phyloP scores from a whole-genome alignment of 2,113 vertebrate species.

The Scomber colias region DNA sequence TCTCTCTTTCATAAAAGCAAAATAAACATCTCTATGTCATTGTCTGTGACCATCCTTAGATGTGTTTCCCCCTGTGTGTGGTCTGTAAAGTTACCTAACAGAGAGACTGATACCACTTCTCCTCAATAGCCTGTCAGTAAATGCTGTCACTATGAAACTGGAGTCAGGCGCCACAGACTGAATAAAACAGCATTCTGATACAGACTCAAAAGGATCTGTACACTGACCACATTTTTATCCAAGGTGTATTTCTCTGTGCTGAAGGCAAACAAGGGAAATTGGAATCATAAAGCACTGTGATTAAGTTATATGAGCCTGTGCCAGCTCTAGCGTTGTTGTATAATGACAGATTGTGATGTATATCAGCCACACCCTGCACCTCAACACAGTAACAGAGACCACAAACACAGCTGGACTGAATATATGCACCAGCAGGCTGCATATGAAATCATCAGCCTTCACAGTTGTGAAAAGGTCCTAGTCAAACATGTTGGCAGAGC shows the following conservation, averaged over 20 bases:
- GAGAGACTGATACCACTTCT: constrained; percentile 52
- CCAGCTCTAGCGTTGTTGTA: constrained; percentile 16
- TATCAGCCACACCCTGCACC: constrained; percentile 68
- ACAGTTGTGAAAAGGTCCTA: constrained; percentile 39
- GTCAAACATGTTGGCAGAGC: constrained; percentile 60
- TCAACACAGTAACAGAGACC: constrained; percentile 48
- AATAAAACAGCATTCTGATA: constrained; percentile 41
- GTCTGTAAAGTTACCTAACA: constrained; percentile 61
- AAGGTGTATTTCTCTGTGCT: constrained; percentile 14
- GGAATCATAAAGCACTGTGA: constrained; percentile 58
- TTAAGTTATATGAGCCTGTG: constrained; percentile 52
- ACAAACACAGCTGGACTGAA: constrained; percentile 81
- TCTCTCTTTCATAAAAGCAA: constrained; percentile 46
- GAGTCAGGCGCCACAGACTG: constrained; percentile 42
- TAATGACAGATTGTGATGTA: constrained; percentile 59
- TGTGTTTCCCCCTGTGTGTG: constrained; percentile 67
- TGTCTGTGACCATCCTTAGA: constrained; percentile 58
- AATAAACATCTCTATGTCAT: constrained; percentile 49
- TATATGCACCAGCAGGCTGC: constrained; percentile 34
- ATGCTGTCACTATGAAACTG: constrained; percentile 54
- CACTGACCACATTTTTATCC: constrained; percentile 42
- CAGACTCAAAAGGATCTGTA: constrained; percentile 30
- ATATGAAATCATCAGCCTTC: constrained; percentile 42
- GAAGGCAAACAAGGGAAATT: constrained; percentile 57
- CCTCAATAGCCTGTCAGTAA: constrained; percentile 52